phyloP scores from a whole-genome alignment of 2,113 vertebrate genomes.

The Fukomys damarensis region DNA sequence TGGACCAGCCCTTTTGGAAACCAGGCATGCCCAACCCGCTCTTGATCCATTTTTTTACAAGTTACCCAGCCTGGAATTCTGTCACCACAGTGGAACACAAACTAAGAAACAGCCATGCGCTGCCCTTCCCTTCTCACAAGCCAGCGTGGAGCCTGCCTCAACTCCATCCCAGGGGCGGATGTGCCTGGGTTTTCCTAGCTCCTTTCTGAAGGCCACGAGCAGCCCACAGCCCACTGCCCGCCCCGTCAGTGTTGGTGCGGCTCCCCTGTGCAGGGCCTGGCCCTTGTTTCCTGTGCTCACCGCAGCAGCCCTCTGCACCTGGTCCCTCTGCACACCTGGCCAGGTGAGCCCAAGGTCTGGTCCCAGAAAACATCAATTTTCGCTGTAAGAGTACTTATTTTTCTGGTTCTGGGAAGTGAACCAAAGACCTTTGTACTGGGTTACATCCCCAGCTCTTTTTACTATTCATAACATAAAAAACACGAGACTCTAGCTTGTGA shows the following conservation, averaged over 20 bases:
- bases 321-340: not conserved
- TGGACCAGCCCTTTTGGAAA: not conserved
- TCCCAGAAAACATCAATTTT: not conserved
- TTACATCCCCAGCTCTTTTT: not conserved
- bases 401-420: not conserved
- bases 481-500: not conserved
- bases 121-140: not conserved
- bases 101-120: not conserved
- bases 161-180: fast-evolving
- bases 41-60: not conserved
- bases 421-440: not conserved
- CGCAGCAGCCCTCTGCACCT: fast-evolving
- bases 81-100: not conserved
- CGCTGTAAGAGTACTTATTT: not conserved
- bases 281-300: fast-evolving
- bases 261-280: not conserved
- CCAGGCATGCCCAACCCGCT: not conserved
- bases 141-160: not conserved
- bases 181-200: not conserved
- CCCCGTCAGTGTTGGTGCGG: not conserved
- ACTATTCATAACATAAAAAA: not conserved
- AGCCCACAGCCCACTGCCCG: not conserved
- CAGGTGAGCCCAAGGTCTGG: not conserved
- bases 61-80: not conserved
- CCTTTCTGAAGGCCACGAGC: not conserved